These are phyloP conservation scores for Larimichthys crocea DNA, from an alignment of 2,113 vertebrate species.

Conservation along the genomic window DNA sequence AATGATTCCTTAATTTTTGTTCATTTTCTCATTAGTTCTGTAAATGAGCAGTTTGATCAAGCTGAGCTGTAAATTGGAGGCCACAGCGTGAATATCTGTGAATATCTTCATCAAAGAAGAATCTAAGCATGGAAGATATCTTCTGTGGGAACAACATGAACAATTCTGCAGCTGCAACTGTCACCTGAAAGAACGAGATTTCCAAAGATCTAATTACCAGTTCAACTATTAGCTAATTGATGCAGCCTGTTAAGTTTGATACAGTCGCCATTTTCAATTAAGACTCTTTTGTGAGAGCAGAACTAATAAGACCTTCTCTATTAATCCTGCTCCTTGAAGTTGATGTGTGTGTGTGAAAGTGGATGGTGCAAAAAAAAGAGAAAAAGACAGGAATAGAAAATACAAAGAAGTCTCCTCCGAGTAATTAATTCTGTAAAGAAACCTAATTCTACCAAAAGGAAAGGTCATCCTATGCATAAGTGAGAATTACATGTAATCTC, in stretches of 20 bases:
- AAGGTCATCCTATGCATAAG: conserved; percentile 34
- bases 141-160: conserved; percentile 10
- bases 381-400: conserved; percentile 28
- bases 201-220: conserved; percentile 41
- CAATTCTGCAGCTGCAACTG: conserved; percentile 2
- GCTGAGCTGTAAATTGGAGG: conserved; percentile 34
- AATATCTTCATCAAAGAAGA: conserved; percentile 50
- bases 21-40: conserved; percentile 66
- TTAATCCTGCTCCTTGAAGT: conserved; percentile 8
- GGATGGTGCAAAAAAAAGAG: conserved; percentile 3
- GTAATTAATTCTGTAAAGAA: conserved; percentile 61
- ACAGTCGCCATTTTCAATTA: conserved; percentile 13
- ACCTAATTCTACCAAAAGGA: conserved; percentile 15
- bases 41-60: conserved; percentile 63
- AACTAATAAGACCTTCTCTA: conserved; percentile 34
- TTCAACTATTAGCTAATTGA: conserved; percentile 32
- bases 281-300: conserved; percentile 17
- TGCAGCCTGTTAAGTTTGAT: background rate
- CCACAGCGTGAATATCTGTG: conserved; percentile 23
- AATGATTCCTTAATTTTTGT: conserved; percentile 49
- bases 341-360: background rate
- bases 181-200: conserved; percentile 19
- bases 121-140: background rate
- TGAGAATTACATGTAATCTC: conserved; percentile 45
- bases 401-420: conserved; percentile 18